Percentiles rank a stretch among this genome's conserved stretches.
These are phyloP conservation scores for Phthorimaea operculella DNA, from an alignment of 1,140 invertebrate genomes.

Conservation along the genomic window DNA sequence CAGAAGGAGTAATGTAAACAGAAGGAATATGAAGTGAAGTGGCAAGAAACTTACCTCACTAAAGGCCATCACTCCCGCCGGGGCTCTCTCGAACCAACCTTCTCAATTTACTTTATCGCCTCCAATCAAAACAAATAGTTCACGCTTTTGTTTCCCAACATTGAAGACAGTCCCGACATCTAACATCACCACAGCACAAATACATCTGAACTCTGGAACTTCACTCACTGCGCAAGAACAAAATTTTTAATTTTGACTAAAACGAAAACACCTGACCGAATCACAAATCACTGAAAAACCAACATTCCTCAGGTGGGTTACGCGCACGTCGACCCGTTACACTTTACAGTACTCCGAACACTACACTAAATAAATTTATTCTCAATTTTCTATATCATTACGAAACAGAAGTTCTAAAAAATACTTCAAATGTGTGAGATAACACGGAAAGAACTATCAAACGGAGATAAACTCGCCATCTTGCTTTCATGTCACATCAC, in stretches of 20 bases:
- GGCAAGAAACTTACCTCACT: slow-evolving; percentile 59
- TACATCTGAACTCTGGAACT: slow-evolving; percentile 62
- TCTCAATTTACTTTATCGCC: slow-evolving; percentile 61
- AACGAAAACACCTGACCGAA: slow-evolving; percentile 68
- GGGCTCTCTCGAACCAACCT: slow-evolving; percentile 51
- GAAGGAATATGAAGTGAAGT: background rate
- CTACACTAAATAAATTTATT: slow-evolving; percentile 39
- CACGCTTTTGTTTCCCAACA: slow-evolving; percentile 66
- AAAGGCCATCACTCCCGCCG: slow-evolving; percentile 68
- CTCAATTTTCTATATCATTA: slow-evolving; percentile 36
- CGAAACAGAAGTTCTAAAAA: slow-evolving; percentile 49
- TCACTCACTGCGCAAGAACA: slow-evolving; percentile 67
- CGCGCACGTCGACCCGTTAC: slow-evolving; percentile 46
- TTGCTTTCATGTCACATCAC: slow-evolving; percentile 60
- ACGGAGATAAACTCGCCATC: slow-evolving; percentile 66
- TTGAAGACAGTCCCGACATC: slow-evolving; percentile 65
- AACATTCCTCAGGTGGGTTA: slow-evolving; percentile 70
- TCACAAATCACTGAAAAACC: slow-evolving; percentile 69
- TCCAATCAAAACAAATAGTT: slow-evolving; percentile 69
- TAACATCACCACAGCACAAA: slow-evolving; percentile 64
- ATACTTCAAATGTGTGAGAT: slow-evolving; percentile 53
- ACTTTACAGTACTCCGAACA: slow-evolving; percentile 34
- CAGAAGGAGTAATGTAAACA: no score
- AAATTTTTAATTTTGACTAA: slow-evolving; percentile 63
- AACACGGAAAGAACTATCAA: slow-evolving; percentile 60